These are phyloP conservation scores for Malurus elegans DNA, from an alignment of 2,113 vertebrate species.

Conservation along the genomic window DNA sequence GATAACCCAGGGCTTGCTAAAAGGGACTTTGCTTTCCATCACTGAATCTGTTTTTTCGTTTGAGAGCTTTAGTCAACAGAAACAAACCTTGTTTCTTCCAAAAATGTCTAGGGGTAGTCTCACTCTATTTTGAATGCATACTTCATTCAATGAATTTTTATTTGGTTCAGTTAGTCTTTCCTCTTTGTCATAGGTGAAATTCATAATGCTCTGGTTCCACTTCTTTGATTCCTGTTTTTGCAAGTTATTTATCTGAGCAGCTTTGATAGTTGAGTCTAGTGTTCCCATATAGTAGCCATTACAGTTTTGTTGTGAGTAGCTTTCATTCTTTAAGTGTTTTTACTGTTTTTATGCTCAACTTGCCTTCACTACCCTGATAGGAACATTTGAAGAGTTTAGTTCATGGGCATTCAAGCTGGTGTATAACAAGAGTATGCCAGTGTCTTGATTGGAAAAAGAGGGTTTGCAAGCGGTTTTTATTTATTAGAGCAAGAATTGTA, in stretches of 20 bases:
- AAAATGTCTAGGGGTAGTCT: not conserved
- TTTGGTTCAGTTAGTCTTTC: not conserved
- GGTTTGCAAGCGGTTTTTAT: not conserved
- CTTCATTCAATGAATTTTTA: not conserved
- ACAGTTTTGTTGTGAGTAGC: not conserved
- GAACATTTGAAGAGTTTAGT: not conserved
- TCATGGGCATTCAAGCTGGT: not conserved
- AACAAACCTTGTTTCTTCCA: not conserved
- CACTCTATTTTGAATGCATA: not conserved
- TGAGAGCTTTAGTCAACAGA: not conserved
- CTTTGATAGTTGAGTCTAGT: not conserved
- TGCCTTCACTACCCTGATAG: not conserved
- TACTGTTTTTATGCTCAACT: not conserved
- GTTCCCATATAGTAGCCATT: not conserved
- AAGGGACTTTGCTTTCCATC: not conserved
- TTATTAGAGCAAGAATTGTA: not conserved
- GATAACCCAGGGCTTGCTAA: slow-evolving; percentile 32
- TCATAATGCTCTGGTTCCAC: not conserved
- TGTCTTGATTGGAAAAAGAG: not conserved
- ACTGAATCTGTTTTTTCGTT: not conserved
- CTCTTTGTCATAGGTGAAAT: not conserved
- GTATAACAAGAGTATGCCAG: not conserved
- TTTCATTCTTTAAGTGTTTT: not conserved
- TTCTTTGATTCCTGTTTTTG: not conserved
- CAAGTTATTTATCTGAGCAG: not conserved